phyloP scores from a whole-genome alignment of 1,140 invertebrate genomes.

The Potamilus streckersoni region DNA sequence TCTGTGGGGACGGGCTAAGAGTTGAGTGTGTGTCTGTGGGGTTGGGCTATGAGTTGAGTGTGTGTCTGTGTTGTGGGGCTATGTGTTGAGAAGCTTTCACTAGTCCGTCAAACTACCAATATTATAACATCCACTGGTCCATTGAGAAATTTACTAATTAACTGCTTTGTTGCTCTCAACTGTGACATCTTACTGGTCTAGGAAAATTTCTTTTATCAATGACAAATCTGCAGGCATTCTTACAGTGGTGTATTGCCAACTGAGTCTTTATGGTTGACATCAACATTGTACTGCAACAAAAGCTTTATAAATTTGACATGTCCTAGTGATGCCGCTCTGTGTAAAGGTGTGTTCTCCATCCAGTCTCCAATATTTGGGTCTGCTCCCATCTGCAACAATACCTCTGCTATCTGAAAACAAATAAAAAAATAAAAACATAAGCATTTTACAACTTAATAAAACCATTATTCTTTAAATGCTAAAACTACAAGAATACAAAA shows the following conservation, averaged over 20 bases:
- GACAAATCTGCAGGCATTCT: slow-evolving; percentile 39
- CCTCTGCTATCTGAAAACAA: slow-evolving; percentile 69
- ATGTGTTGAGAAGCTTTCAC: too few relatives aligned
- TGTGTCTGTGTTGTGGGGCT: too few relatives aligned
- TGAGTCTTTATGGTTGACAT: slow-evolving; percentile 72
- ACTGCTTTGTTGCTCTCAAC: too few relatives aligned
- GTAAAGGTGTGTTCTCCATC: slow-evolving; percentile 83
- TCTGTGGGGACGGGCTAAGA: too few relatives aligned
- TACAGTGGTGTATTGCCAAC: slow-evolving; percentile 80
- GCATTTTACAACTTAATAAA: neutral
- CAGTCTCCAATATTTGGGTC: slow-evolving; percentile 82
- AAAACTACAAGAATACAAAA: neutral
- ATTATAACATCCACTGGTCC: too few relatives aligned
- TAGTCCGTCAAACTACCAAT: too few relatives aligned
- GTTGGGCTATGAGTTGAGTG: too few relatives aligned
- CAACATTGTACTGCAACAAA: slow-evolving; percentile 73
- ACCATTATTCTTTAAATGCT: neutral
- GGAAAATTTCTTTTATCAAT: too few relatives aligned
- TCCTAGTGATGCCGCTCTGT: slow-evolving; percentile 86
- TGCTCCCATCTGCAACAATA: slow-evolving; percentile 78
- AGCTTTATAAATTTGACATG: slow-evolving; percentile 79
- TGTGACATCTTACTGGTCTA: too few relatives aligned
- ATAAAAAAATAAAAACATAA: too few relatives aligned
- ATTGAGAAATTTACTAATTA: too few relatives aligned
- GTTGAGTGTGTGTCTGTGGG: too few relatives aligned